Evolutionary conservation across 2,113 vertebrate genomes (phyloP).

Genomic region (Eudyptes chrysolophus): DNA sequence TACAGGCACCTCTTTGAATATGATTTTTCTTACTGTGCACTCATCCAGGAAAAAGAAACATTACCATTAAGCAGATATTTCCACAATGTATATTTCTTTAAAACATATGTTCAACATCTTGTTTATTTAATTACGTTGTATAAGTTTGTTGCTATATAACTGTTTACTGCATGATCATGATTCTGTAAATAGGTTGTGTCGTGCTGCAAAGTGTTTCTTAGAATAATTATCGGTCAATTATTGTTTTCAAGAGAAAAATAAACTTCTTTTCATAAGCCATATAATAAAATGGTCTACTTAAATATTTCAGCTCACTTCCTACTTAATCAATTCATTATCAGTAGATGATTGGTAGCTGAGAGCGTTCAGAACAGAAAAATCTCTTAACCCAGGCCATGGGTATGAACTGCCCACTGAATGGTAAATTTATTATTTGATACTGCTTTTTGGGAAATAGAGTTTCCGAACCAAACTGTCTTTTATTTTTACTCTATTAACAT

Average conservation of each 20-base stretch:
- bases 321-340: background rate
- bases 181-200: background rate
- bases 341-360: accelerated
- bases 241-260: background rate
- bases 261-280: background rate
- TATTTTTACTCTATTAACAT: background rate
- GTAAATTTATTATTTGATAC: background rate
- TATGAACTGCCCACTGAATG: background rate
- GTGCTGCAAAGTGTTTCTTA: background rate
- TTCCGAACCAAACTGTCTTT: background rate
- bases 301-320: background rate
- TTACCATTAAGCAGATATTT: background rate
- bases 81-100: background rate
- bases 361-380: background rate
- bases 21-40: background rate
- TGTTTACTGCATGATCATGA: background rate
- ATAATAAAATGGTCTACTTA: background rate
- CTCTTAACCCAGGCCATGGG: background rate
- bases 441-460: background rate
- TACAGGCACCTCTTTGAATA: background rate
- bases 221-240: background rate
- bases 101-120: background rate
- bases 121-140: background rate
- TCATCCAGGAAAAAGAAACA: background rate
- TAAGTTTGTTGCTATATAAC: background rate